Base-by-base conservation (phyloP, 2,113 vertebrate genomes). In the Peucedramus taeniatus region DNA sequence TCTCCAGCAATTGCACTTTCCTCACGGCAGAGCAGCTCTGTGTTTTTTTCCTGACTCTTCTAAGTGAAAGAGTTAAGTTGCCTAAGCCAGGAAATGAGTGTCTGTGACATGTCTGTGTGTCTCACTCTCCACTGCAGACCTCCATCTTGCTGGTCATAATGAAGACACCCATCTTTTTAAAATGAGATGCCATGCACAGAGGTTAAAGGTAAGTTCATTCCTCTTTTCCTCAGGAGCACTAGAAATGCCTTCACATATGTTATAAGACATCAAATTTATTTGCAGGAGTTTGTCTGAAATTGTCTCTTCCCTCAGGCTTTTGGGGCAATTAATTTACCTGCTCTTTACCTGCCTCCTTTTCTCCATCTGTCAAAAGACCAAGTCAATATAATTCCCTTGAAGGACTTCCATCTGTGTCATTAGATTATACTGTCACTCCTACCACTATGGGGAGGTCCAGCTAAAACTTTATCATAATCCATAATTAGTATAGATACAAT, bases 91-190 rank as follows among this genome's bases (percentile, higher is more conserved):
- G 65, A 93, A 66, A 71, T 30, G 3, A 78, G 39, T 56, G 54
- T 31, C 50, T 61, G 40, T 31, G 53, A 57, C 57, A 17, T 14
- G 20, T 8, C 17, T 0, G 0, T 16, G 4, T 24, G 30, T 68
- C 72, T 93, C 30, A 50, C 9, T 50, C 16, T 27, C 13, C 60
- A n/a, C 44, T 23, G 24, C 72, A 78, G 44, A 28, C 20, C 28
- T 50, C 19, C 11, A 18, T 79, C 24, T 15, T 66, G 8, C 61
- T 31, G 23, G 12, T 59, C 44, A 56, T 37, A 79, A 84, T 0
- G 1, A 81, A 66, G 60, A 60, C 6, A 49, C 1, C 3, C 31
- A 24, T n/a, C 40, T 37, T 83, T 72, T 72, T 71, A 64, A 95
- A 90, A 24, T 21, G 31, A 72, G 3, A 11, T 22, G 30, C 47